Evolutionary conservation across 2,113 vertebrate species (phyloP).

Genomic region (Malurus elegans): DNA sequence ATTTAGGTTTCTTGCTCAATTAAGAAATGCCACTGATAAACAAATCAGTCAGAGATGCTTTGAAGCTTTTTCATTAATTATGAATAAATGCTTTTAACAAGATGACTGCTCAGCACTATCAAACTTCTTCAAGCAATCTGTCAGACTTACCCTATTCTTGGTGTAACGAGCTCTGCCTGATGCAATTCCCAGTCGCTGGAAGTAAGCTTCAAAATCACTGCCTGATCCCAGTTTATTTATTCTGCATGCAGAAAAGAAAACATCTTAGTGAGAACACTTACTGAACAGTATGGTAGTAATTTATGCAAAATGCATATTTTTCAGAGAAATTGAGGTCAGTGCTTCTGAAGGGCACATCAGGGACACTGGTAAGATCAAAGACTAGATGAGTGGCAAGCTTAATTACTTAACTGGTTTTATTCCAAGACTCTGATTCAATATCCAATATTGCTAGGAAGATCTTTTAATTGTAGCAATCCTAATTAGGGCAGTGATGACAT

Average conservation of each 20-base stretch:
- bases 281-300: background rate
- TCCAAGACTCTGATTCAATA: background rate
- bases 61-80: background rate
- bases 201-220: conserved; percentile 96
- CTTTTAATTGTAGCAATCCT: background rate
- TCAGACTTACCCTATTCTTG: conserved; percentile 83
- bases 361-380: background rate
- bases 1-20: background rate
- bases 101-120: background rate
- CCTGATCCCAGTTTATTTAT: conserved; percentile 96
- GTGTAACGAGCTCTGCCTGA: conserved; percentile 91
- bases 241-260: conserved; percentile 64
- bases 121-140: background rate
- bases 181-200: conserved; percentile 91
- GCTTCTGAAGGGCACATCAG: background rate
- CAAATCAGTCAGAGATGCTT: background rate
- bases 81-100: background rate
- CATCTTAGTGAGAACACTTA: background rate
- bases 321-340: background rate
- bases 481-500: background rate
- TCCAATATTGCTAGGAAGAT: background rate
- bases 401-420: background rate
- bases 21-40: background rate
- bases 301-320: conserved; percentile 15
- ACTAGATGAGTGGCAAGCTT: background rate